A percentile compares a stretch with the other conserved stretches of the same genome.
Evolutionary conservation across 2,797 vertebrate genomes (phyloP).

Genomic region (Protonibea diacanthus): DNA sequence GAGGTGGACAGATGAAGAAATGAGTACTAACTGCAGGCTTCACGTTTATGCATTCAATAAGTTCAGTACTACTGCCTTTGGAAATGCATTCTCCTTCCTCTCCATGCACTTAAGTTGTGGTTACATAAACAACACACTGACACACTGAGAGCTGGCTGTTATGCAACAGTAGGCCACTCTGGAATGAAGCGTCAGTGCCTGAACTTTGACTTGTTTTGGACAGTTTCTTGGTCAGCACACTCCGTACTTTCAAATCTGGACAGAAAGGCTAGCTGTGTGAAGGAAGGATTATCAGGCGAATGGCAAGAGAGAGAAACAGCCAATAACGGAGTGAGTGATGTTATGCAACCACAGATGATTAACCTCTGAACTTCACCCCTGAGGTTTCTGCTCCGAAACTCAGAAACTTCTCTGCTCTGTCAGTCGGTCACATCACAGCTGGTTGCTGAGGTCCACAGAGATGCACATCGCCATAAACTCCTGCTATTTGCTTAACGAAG

Average conservation of each 20-base stretch:
- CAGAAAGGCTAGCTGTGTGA: conserved; percentile 4
- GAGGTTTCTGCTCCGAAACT: conserved; percentile 40
- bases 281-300: conserved; percentile 10
- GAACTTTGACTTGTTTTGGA: conserved; percentile 57
- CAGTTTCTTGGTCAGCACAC: conserved; percentile 22
- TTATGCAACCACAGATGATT: conserved; percentile 49
- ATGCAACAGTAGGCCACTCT: conserved; percentile 56
- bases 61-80: conserved; percentile 5
- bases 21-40: background rate
- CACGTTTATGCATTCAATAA: background rate
- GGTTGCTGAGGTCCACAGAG: conserved; percentile 9
- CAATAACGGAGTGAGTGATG: conserved; percentile 21
- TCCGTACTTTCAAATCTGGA: conserved; percentile 11
- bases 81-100: conserved; percentile 34
- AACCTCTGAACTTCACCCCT: conserved; percentile 60
- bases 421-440: conserved; percentile 28
- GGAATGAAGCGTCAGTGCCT: conserved; percentile 46
- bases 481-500: conserved; percentile 10
- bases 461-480: conserved; percentile 3
- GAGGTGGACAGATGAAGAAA: background rate
- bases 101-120: conserved; percentile 51
- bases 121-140: conserved; percentile 71
- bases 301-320: background rate
- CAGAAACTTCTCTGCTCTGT: conserved; percentile 16
- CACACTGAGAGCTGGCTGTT: conserved; percentile 58